A percentile compares a stretch with the other conserved stretches of the same genome.
Conservation (phyloP, 2,888 invertebrate genomes). For the Heliconius charithonia region DNA sequence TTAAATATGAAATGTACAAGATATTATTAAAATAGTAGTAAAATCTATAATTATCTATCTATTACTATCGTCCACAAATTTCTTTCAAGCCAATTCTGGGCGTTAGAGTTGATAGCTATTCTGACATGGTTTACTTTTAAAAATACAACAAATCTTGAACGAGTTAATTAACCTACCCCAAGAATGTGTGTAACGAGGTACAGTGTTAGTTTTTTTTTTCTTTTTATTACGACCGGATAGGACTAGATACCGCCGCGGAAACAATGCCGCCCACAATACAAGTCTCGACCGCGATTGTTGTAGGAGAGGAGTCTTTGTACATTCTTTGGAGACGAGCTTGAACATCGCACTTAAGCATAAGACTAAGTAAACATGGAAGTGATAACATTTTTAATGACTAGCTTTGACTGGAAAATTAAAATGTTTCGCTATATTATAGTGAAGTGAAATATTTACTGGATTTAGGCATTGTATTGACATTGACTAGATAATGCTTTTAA, state of each 20-base stretch:
- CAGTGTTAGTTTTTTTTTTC: conserved; percentile 50
- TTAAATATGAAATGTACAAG: background rate
- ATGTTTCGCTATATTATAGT: background rate
- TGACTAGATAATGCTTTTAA: no score
- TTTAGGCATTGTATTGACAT: background rate
- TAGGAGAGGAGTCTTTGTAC: conserved; percentile 68
- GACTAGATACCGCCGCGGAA: conserved; percentile 56
- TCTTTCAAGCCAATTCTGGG: conserved; percentile 1
- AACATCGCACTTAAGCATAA: conserved; percentile 47
- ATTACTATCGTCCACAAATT: background rate
- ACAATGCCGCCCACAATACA: conserved; percentile 67
- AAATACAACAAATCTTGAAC: conserved; percentile 34
- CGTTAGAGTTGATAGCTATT: conserved; percentile 25
- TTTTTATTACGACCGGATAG: conserved; percentile 56
- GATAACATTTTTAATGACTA: background rate
- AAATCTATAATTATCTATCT: background rate
- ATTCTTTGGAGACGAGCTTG: conserved; percentile 61
- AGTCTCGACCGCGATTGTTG: conserved; percentile 67
- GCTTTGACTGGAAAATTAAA: background rate
- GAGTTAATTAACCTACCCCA: conserved; percentile 46
- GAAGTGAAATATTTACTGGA: background rate
- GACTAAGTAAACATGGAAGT: conserved; percentile 30
- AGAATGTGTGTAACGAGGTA: conserved; percentile 46
- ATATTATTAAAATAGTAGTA: background rate
- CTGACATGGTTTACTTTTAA: conserved; percentile 45